These are phyloP conservation scores for Hypena proboscidalis DNA, from an alignment of 2,888 invertebrate species.

Conservation along the genomic window DNA sequence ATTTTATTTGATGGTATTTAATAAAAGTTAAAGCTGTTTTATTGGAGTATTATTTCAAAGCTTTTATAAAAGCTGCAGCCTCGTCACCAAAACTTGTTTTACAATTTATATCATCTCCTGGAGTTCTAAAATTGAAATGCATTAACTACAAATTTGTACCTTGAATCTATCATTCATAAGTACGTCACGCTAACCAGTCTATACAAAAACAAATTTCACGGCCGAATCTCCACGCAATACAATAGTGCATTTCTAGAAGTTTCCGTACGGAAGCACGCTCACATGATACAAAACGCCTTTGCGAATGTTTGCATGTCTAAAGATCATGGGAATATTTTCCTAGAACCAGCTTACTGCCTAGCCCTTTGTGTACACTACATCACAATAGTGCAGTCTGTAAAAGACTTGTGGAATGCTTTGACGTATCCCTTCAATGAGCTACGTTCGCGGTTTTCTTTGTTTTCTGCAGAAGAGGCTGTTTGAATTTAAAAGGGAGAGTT, in stretches of 20 bases:
- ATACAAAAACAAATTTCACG: background rate
- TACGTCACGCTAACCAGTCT: background rate
- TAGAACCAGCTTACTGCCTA: conserved; percentile 22
- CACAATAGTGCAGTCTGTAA: conserved; percentile 19
- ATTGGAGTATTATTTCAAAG: too few relatives aligned
- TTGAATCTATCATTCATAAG: too few relatives aligned
- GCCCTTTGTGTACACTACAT: conserved; percentile 23
- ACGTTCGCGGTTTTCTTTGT: conserved; percentile 2
- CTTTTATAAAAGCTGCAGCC: too few relatives aligned
- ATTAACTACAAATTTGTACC: too few relatives aligned
- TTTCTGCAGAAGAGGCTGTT: conserved; percentile 8
- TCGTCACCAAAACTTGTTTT: too few relatives aligned
- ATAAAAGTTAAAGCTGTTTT: too few relatives aligned
- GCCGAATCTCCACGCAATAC: conserved; percentile 19
- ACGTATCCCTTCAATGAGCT: conserved; percentile 12
- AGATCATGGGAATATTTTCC: conserved; percentile 38
- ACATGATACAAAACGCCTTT: conserved; percentile 35
- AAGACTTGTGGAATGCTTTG: conserved; percentile 20
- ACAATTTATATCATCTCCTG: too few relatives aligned
- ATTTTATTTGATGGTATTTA: too few relatives aligned
- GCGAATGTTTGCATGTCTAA: conserved; percentile 31
- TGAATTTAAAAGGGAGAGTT: background rate
- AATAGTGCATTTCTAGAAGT: conserved; percentile 32
- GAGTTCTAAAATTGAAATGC: too few relatives aligned
- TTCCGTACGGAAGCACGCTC: conserved; percentile 38